Base-by-base conservation (phyloP, 2,888 invertebrate species). In the Perithous albicinctus region DNA sequence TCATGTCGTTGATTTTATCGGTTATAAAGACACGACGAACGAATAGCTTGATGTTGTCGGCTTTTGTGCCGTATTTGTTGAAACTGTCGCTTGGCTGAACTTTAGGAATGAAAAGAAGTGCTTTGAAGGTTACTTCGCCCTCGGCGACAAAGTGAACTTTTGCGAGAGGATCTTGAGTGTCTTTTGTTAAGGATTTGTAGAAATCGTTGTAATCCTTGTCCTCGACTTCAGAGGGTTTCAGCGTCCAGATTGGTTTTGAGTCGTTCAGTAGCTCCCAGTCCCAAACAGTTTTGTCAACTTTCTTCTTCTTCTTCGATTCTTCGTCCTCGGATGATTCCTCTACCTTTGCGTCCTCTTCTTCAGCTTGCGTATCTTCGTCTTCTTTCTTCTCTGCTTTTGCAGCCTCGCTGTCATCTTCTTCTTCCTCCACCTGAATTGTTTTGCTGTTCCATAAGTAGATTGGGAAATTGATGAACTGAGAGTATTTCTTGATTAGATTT, bases 401-500 rank as follows among this genome's bases (percentile, higher is more conserved):
- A 61, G 94, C 94, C n/a, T 94, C 94, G 69, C 95, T 94, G 75
- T 94, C 93, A 12, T 78, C 86, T n/a, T 94, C 86, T n/a, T 94
- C 95, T 48, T 94, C 94, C 15, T 95, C 95, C 32, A 95, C 94
- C 90, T 92, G 87, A 2, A 92, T 67, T 2, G 89, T 89, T 91
- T 95, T 95, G 90, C 95, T 95, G 56, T 96, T 95, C 99, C 99
- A 99, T 93, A 99, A 93, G 93, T 97, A 97, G 92, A 99, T 99
- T 82, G 98, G 98, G 95, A 99, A 99, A 93, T 99, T 99, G 93
- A 99, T 99, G 94, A 99, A 99, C 94, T 99, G 99, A 4, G 99
- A 99, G 94, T 99, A 99, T 93, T 99, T 99, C 94, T 97, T 97
- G 83, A 99, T 97, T 80, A 99, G 94, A 88, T 96, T 96, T 89